A percentile compares a stretch with the other conserved stretches of the same genome.
Evolutionary conservation across 2,797 vertebrate species (phyloP).

Genomic region (Amblyopsis hoosieri): DNA sequence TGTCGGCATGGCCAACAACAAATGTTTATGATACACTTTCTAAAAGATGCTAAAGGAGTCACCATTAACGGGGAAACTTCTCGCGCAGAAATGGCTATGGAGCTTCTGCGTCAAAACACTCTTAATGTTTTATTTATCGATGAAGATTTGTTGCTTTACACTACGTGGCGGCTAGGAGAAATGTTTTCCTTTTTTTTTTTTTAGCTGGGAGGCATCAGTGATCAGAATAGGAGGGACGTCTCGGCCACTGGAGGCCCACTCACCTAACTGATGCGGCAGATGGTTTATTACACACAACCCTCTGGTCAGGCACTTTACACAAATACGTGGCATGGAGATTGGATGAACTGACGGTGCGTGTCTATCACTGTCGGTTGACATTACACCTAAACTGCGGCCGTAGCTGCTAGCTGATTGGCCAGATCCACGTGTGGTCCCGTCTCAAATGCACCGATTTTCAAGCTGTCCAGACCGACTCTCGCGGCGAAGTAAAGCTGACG

Average conservation of each 20-base stretch:
- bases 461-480: no score
- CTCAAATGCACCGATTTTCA: no score
- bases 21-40: slow-evolving; percentile 19
- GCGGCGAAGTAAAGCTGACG: no score
- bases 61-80: slow-evolving; percentile 15
- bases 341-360: slow-evolving; percentile 38
- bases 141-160: not conserved
- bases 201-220: not conserved
- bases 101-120: slow-evolving; percentile 8
- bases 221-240: no score
- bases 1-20: not conserved
- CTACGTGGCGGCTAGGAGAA: not conserved
- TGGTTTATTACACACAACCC: no score
- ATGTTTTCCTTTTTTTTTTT: slow-evolving; percentile 13
- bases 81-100: slow-evolving; percentile 7
- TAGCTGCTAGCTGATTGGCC: no score
- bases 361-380: slow-evolving; percentile 40
- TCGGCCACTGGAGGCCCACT: not conserved
- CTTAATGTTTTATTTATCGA: not conserved
- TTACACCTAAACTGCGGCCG: slow-evolving; percentile 11
- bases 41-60: slow-evolving; percentile 13
- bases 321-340: no score
- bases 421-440: no score
- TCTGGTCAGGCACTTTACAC: no score
- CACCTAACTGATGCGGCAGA: not conserved